These are phyloP conservation scores for Drosophila borealis DNA, from an alignment of 2,888 invertebrate genomes.

Conservation along the genomic window DNA sequence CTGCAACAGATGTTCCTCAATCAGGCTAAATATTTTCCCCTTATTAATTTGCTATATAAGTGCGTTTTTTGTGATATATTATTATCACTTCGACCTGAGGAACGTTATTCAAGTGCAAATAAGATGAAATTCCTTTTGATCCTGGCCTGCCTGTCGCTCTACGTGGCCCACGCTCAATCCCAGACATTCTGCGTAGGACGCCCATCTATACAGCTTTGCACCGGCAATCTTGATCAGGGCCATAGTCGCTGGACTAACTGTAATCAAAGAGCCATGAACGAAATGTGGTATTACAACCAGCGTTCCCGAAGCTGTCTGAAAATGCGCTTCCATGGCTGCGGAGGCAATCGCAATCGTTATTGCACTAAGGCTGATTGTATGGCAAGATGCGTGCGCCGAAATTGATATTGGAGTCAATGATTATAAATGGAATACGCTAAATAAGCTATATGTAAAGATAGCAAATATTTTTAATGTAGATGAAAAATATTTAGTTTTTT, in stretches of 20 bases:
- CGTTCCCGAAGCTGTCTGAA: neutral
- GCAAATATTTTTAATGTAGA: too few relatives aligned
- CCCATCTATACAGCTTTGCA: slow-evolving; percentile 1
- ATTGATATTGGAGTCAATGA: neutral
- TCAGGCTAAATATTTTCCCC: neutral
- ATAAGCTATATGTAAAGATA: too few relatives aligned
- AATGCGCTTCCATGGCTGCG: slow-evolving; percentile 11
- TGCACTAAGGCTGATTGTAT: slow-evolving; percentile 7
- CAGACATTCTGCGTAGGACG: neutral
- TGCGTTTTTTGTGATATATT: too few relatives aligned
- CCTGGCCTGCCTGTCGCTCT: neutral
- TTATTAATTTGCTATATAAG: neutral
- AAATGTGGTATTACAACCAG: slow-evolving; percentile 14
- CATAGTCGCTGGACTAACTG: neutral
- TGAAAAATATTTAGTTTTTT: too few relatives aligned
- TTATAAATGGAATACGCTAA: too few relatives aligned
- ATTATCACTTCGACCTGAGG: neutral
- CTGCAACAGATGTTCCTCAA: neutral
- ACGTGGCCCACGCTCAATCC: neutral
- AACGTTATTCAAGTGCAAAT: neutral
- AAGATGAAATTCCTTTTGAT: slow-evolving; percentile 1
- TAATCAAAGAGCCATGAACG: neutral
- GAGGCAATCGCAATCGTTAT: slow-evolving; percentile 9
- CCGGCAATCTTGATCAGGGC: neutral
- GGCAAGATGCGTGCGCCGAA: neutral